Conservation (phyloP, 2,888 invertebrate species). For the Vanessa cardui region DNA sequence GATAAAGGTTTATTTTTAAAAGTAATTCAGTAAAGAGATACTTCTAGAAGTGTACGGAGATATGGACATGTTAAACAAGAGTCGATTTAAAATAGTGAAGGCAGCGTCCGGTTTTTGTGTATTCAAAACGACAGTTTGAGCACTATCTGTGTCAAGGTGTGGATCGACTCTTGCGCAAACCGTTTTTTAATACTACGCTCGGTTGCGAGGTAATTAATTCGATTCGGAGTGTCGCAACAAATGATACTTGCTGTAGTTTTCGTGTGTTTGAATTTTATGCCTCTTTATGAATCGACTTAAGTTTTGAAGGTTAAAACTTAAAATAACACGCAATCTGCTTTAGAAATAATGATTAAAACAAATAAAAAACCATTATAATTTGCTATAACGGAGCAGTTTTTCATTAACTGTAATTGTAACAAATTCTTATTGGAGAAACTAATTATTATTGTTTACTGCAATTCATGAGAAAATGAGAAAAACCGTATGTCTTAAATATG, state of each 20-base stretch:
- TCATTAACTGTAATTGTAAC: too few species aligned
- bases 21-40: not conserved
- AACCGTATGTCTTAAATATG: too few species aligned
- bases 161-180: conserved; percentile 81
- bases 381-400: too few species aligned
- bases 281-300: conserved; percentile 36
- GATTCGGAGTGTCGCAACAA: conserved; percentile 79
- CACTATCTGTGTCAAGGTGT: conserved; percentile 80
- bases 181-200: conserved; percentile 79
- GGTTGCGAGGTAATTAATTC: conserved; percentile 82
- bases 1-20: not conserved
- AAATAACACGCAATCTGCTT: conserved; percentile 11
- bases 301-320: conserved; percentile 24
- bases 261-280: conserved; percentile 51
- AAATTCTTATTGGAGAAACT: too few species aligned
- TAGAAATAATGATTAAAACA: not conserved
- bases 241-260: conserved; percentile 70
- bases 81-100: conserved; percentile 61
- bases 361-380: too few species aligned
- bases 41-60: conserved; percentile 9
- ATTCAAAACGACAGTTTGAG: conserved; percentile 81
- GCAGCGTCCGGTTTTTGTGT: conserved; percentile 82
- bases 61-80: conserved; percentile 41
- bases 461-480: too few species aligned
- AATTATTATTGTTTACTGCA: too few species aligned